Base-by-base conservation (phyloP, 2,113 vertebrate species). In the Smithornis capensis region DNA sequence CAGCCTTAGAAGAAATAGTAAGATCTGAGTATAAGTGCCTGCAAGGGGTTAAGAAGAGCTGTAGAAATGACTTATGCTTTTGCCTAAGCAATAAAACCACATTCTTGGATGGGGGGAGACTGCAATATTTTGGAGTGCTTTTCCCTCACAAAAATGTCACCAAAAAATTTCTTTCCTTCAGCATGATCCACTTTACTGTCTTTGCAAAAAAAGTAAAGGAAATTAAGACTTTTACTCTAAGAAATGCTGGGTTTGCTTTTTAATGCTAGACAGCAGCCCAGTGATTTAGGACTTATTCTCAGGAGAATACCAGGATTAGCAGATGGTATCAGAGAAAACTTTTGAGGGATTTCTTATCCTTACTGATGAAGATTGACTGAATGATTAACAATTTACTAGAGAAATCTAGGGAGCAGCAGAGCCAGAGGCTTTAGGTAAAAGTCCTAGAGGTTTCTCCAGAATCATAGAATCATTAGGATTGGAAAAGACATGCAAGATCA, bases 111-210 rank as follows among this genome's bases (percentile, higher is more conserved):
- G 33, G 35, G 28, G 68, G 40, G 14, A 87, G 21, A 82, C 77
- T 19, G 10, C 47, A 92, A 65, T 91, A 85, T 85, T 91, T 94
- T 89, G 68, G 49, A 96, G 49, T 82, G 65, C 57, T 53, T 89
- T 96, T 92, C 94, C 87, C 91, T 87, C 80, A 79, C 80, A 95
- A 91, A 95, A 95, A 87, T 56, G 87, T 92, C 93, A 96, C 52
- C 89, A 47, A 75, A 92, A 82, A 19, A 75, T 94, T 95, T 71
- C 53, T 92, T 92, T 87, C 37, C 64, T 92, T 87, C 70, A 38
- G 28, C n/a, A 29, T 65, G 74, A 95, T 87, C 57, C 37, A 33
- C 69, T 87, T 95, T 56, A 57, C 84, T 82, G 19, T 64, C 68
- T 84, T 82, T 87, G 31, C 28, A 79, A 94, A 64, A 67, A 74